Evolutionary conservation across 2,888 invertebrate genomes (phyloP).

Genomic region (Eretmocerus hayati): DNA sequence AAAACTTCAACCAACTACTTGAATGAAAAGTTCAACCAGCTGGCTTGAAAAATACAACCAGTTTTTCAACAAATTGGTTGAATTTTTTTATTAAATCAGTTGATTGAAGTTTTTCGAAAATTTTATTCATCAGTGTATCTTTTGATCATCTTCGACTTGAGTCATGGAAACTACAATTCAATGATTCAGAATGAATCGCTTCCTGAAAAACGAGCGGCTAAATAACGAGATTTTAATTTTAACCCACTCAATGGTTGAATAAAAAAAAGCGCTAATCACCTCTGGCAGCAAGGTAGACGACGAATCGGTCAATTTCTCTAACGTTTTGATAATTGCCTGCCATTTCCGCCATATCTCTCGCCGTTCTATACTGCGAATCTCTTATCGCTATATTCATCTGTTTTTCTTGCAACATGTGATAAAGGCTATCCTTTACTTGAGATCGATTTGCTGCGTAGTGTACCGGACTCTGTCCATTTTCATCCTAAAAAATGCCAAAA

Average conservation of each 20-base stretch:
- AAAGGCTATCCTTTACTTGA: constrained; percentile 72
- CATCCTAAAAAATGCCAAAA: constrained; percentile 56
- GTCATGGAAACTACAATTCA: too few species aligned
- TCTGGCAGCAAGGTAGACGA: constrained; percentile 69
- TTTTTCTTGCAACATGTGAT: constrained; percentile 72
- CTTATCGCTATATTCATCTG: constrained; percentile 74
- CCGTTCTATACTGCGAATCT: constrained; percentile 81
- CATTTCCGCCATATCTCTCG: constrained; percentile 76
- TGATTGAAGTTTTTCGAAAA: too few species aligned
- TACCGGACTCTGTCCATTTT: constrained; percentile 82
- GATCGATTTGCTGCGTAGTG: constrained; percentile 81
- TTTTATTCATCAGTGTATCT: too few species aligned
- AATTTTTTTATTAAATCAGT: too few species aligned
- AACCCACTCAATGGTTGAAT: background rate
- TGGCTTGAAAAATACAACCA: too few species aligned
- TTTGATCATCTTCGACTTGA: too few species aligned
- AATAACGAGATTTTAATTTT: background rate
- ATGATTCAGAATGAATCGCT: too few species aligned
- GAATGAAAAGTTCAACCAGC: too few species aligned
- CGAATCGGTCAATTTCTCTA: constrained; percentile 72
- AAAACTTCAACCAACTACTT: too few species aligned
- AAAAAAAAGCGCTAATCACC: constrained; percentile 49
- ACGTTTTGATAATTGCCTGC: constrained; percentile 74
- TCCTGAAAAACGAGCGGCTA: background rate
- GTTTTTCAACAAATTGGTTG: too few species aligned